phyloP scores from a whole-genome alignment of 2,113 vertebrate genomes.

The Dromas ardeola region DNA sequence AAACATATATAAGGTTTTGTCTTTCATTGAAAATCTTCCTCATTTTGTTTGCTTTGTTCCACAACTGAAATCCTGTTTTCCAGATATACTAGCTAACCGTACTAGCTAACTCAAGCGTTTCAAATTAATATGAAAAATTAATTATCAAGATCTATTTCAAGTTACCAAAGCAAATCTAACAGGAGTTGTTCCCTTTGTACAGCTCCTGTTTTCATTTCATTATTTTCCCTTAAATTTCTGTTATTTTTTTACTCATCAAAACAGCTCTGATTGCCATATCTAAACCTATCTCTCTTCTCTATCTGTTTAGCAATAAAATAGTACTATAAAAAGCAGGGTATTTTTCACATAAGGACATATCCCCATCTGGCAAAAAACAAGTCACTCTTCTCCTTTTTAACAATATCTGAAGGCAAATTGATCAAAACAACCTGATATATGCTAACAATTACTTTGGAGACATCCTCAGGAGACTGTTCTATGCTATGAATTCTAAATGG shows the following conservation, averaged over 20 bases:
- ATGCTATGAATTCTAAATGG: not conserved
- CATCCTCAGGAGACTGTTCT: not conserved
- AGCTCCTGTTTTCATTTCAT: not conserved
- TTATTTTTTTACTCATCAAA: not conserved
- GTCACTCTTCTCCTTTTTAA: constrained; percentile 13
- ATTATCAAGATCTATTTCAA: not conserved
- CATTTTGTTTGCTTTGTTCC: not conserved
- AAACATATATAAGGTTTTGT: not conserved
- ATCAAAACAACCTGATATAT: constrained; percentile 41
- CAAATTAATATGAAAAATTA: not conserved
- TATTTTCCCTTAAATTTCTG: not conserved
- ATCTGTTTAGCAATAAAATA: not conserved
- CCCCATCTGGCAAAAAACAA: not conserved
- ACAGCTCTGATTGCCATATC: not conserved
- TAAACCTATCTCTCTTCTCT: not conserved
- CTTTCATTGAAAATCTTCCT: not conserved
- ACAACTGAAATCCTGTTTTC: not conserved
- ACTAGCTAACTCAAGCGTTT: not conserved
- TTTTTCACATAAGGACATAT: not conserved
- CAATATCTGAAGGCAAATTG: constrained; percentile 43
- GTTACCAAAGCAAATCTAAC: not conserved
- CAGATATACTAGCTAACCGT: not conserved
- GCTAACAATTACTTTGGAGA: constrained; percentile 25
- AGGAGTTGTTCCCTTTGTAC: not conserved
- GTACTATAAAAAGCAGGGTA: not conserved